A percentile compares a stretch with the other conserved stretches of the same genome.
These are phyloP conservation scores for Poeciliopsis paucimaculata DNA, from an alignment of 2,797 vertebrate species.

Conservation along the genomic window DNA sequence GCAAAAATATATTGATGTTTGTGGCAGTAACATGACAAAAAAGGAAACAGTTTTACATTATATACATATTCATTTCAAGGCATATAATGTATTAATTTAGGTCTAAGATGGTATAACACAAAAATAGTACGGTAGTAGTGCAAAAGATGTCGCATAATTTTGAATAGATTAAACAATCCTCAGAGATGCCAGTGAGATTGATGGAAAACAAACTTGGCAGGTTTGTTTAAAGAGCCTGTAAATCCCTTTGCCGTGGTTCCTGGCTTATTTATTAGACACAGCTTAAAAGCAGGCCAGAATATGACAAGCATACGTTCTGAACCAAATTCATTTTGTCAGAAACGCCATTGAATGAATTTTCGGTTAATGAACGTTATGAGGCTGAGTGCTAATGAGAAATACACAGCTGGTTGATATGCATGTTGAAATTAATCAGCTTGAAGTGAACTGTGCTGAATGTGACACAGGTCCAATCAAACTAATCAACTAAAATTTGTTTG, in stretches of 20 bases:
- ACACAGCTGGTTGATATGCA: conserved; percentile 35
- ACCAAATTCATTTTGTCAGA: conserved; percentile 58
- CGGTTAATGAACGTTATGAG: conserved; percentile 49
- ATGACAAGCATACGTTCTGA: conserved; percentile 43
- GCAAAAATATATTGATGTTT: background rate
- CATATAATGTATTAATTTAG: background rate
- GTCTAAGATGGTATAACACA: background rate
- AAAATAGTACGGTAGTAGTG: background rate
- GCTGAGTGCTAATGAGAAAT: conserved; percentile 49
- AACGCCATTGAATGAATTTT: conserved; percentile 46
- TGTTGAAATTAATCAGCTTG: conserved; percentile 39
- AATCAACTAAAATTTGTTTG: conserved; percentile 25
- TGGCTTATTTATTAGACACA: conserved; percentile 18
- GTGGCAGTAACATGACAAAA: background rate
- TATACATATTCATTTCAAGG: background rate
- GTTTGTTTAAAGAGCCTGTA: conserved; percentile 24
- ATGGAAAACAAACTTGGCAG: conserved; percentile 3
- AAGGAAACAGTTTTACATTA: background rate
- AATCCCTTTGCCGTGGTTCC: conserved; percentile 6
- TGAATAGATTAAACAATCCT: background rate
- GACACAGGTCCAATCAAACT: conserved; percentile 37
- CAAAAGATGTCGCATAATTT: background rate
- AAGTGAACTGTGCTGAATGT: conserved; percentile 37
- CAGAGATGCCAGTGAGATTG: background rate
- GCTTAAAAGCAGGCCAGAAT: conserved; percentile 25